Evolutionary conservation across 2,113 vertebrate genomes (phyloP).

Genomic region (Cynocephalus volans): DNA sequence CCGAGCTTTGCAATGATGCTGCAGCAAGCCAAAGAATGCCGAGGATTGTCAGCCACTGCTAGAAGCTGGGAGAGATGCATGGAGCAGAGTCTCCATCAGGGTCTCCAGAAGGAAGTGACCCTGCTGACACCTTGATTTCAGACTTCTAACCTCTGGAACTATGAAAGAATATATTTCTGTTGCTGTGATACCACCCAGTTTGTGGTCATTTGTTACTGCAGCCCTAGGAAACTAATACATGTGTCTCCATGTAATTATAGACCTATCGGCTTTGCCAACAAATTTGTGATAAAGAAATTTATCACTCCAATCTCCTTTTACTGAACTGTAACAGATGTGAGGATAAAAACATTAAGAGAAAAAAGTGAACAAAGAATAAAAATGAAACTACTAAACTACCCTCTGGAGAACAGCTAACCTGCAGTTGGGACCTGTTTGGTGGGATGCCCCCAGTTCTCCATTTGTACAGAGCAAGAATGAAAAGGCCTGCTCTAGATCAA

Average conservation of each 20-base stretch:
- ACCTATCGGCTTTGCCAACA: slow-evolving; percentile 58
- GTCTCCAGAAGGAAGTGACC: background rate
- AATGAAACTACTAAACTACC: slow-evolving; percentile 69
- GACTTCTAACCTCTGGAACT: background rate
- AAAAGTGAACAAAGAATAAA: slow-evolving; percentile 24
- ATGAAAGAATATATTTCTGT: background rate
- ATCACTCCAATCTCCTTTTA: slow-evolving; percentile 76
- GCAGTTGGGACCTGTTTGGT: slow-evolving; percentile 42
- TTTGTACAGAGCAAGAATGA: slow-evolving; percentile 22
- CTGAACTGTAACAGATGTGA: slow-evolving; percentile 82
- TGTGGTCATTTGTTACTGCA: background rate
- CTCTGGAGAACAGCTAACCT: slow-evolving; percentile 7
- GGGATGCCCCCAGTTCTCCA: slow-evolving; percentile 46
- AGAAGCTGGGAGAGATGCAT: background rate
- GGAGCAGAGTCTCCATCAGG: too few species aligned
- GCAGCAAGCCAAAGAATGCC: too few species aligned
- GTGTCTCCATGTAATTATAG: background rate
- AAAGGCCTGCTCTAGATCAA: slow-evolving; percentile 70
- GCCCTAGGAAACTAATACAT: background rate
- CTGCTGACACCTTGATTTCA: background rate
- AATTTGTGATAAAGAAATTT: slow-evolving; percentile 78
- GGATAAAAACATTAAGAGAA: slow-evolving; percentile 8
- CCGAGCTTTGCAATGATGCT: too few species aligned
- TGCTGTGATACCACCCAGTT: background rate
- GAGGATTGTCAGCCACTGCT: background rate